These are phyloP conservation scores for Lathronympha strigana DNA, from an alignment of 2,888 invertebrate genomes.

Conservation along the genomic window DNA sequence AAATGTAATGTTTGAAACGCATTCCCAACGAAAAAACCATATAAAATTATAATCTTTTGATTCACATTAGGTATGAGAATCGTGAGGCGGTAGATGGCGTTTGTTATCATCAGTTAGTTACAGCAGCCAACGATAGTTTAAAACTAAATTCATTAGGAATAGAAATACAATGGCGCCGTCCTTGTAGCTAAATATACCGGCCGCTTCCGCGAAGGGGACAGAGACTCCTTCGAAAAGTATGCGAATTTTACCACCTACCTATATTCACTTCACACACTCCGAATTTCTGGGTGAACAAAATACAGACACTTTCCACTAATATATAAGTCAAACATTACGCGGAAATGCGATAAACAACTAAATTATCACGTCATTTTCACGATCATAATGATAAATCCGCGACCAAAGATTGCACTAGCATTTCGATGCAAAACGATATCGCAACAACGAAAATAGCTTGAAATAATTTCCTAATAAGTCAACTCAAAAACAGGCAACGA, in stretches of 20 bases:
- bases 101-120: neutral
- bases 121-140: slow-evolving; percentile 3
- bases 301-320: slow-evolving; percentile 1
- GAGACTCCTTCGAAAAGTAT: slow-evolving; percentile 1
- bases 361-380: slow-evolving; percentile 1
- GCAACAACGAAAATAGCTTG: neutral
- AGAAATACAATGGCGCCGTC: slow-evolving; percentile 19
- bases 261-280: neutral
- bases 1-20: too few species aligned
- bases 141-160: slow-evolving; percentile 24
- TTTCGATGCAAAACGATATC: neutral
- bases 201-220: slow-evolving; percentile 8
- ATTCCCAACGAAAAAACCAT: neutral
- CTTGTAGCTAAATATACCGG: slow-evolving; percentile 22
- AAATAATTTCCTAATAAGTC: neutral
- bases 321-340: slow-evolving; percentile 10
- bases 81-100: slow-evolving; percentile 1
- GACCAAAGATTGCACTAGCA: neutral
- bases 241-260: neutral
- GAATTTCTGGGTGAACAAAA: neutral
- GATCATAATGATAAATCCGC: slow-evolving; percentile 6
- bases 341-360: neutral
- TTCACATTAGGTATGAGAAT: neutral
- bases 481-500: neutral
- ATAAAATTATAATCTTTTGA: neutral